These are phyloP conservation scores for Ctenodactylus gundi DNA, from an alignment of 2,113 vertebrate genomes.

Conservation along the genomic window DNA sequence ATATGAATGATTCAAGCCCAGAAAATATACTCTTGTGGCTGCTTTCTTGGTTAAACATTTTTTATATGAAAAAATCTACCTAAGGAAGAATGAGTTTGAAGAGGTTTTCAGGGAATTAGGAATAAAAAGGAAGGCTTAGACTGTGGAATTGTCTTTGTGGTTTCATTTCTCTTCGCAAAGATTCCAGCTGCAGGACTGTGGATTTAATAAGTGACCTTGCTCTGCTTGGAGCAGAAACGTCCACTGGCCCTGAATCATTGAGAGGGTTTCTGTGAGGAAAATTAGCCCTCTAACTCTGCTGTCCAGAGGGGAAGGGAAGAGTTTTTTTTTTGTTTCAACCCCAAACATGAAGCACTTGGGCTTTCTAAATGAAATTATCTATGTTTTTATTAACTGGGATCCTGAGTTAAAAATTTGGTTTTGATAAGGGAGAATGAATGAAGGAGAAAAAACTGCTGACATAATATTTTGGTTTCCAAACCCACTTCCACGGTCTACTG, in stretches of 20 bases:
- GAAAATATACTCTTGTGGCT: background rate
- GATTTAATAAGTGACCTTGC: conserved; percentile 62
- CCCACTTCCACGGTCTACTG: conserved; percentile 70
- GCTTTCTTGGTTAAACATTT: conserved; percentile 3
- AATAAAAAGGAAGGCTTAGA: conserved; percentile 55
- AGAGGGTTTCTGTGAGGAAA: conserved; percentile 54
- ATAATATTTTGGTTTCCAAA: conserved; percentile 75
- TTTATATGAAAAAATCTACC: background rate
- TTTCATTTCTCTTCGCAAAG: background rate
- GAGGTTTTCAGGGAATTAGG: conserved; percentile 9
- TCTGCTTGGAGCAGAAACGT: conserved; percentile 55
- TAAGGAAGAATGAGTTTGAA: conserved; percentile 28
- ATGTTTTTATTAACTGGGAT: conserved; percentile 62
- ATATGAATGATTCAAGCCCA: background rate
- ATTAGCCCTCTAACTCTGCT: conserved; percentile 56
- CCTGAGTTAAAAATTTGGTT: conserved; percentile 71
- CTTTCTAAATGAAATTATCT: conserved; percentile 77
- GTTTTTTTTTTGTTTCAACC: conserved; percentile 47
- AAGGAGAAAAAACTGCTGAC: conserved; percentile 79
- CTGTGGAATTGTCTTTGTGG: conserved; percentile 12
- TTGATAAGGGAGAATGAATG: conserved; percentile 76
- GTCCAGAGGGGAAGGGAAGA: conserved; percentile 49
- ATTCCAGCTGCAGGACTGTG: conserved; percentile 44
- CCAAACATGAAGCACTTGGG: conserved; percentile 65
- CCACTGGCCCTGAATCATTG: conserved; percentile 63